Evolutionary conservation across 2,888 invertebrate genomes (phyloP), one percentile per base, ranked within the genome.

Genomic region (Dusona sp.): DNA sequence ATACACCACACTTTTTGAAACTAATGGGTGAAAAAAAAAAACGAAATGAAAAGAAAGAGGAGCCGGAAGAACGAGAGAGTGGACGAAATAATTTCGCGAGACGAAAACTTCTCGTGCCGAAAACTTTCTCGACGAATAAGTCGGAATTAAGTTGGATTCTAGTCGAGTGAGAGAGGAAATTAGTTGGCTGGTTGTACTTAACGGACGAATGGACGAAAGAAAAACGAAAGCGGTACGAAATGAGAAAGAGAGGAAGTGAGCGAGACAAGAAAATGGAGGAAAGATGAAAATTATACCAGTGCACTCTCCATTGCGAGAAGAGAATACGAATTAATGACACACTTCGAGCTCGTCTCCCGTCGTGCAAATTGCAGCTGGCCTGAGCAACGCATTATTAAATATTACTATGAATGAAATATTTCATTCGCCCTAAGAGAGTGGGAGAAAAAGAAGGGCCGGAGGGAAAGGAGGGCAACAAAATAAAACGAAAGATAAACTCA

Each of bases 321-420:
- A n/a, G 33, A 51, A 36, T 73, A 73, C 36, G n/a, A 51, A 51
- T 54, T 73, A 73, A 73, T 73, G 72, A 73, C 72, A 54, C 72
- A 38, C 67, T 38, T 38, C 36, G 38, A 38, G 36, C 67, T 73
- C 48, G 54, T 73, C n/a, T 33, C 36, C 51, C 72, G 70, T 64
- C n/a, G 68, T 36, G 54, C 25, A 83, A 78, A 77, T 67, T 77
- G 64, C 57, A 73, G 45, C 64, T 72, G 25, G 73, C 25, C 16
- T 1, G 22, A 54, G n/a, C 33, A 29, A 51, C 64, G 72, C 77
- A 19, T 51, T 65, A 77, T 70, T 79, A 74, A 83, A 86, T 80
- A 74, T 80, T 67, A 74, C 61, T 75, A 64, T 36, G 68, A 78
- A 68, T 75, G 65, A 73, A 82, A 82, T 82, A 88, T 86, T 84